Conservation (phyloP, 1,140 invertebrate species). For the Campoletis sonorensis region DNA sequence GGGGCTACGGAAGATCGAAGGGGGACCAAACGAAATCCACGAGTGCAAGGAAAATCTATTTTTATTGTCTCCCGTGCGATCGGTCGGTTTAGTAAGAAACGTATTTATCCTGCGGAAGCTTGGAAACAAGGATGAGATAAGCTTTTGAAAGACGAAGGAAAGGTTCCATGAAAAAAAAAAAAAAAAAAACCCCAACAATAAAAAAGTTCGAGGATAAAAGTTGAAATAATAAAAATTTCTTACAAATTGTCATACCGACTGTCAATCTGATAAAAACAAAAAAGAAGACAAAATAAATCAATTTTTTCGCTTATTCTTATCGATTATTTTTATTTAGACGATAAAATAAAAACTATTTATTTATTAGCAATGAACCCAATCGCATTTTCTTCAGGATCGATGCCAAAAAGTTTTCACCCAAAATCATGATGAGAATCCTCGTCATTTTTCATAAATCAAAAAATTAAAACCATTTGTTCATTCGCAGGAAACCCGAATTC, state of each 20-base stretch:
- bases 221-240: background rate
- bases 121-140: conserved; percentile 24
- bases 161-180: background rate
- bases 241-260: background rate
- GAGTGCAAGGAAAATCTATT: conserved; percentile 58
- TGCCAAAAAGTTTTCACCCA: no score
- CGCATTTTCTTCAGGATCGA: no score
- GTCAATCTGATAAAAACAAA: background rate
- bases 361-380: no score
- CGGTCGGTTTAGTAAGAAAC: conserved; percentile 30
- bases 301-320: no score
- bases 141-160: background rate
- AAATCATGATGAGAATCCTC: no score
- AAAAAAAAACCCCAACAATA: background rate
- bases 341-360: no score
- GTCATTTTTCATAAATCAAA: no score
- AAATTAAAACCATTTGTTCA: background rate
- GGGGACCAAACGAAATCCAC: conserved; percentile 17
- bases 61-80: conserved; percentile 58
- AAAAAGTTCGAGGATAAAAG: background rate
- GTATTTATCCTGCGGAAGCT: conserved; percentile 53
- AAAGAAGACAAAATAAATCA: no score
- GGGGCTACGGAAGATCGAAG: background rate
- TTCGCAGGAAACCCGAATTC: no score
- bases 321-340: no score